A percentile compares a stretch with the other conserved stretches of the same genome.
Conservation (phyloP, 2,888 invertebrate genomes). For the Plagodis pulveraria region DNA sequence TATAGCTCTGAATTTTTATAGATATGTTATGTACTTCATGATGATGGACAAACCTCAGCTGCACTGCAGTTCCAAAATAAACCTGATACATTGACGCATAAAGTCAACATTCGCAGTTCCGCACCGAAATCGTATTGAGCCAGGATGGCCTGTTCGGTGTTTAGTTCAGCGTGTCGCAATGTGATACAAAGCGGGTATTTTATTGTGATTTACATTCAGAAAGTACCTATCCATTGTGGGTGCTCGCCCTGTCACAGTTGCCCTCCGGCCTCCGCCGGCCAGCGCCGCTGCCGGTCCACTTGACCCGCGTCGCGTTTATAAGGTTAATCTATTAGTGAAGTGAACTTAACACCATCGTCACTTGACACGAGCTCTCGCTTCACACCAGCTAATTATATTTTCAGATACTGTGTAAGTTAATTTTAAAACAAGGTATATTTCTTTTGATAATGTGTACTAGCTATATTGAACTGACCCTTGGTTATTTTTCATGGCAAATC, state of each 20-base stretch:
- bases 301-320: conserved; percentile 49
- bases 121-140: conserved; percentile 48
- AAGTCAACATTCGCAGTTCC: conserved; percentile 49
- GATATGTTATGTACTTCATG: too few species aligned
- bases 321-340: conserved; percentile 47
- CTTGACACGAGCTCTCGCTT: conserved; percentile 23
- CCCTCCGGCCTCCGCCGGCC: conserved; percentile 67
- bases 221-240: conserved; percentile 69
- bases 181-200: conserved; percentile 79
- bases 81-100: conserved; percentile 32
- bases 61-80: conserved; percentile 1
- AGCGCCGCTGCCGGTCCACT: conserved; percentile 59
- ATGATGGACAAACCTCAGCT: neutral
- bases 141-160: conserved; percentile 67
- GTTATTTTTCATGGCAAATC: conserved; percentile 5
- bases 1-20: too few species aligned
- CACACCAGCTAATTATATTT: conserved; percentile 8
- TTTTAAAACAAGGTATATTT: too few species aligned
- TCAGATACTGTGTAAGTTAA: conserved; percentile 16
- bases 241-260: conserved; percentile 76
- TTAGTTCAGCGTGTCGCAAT: conserved; percentile 80
- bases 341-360: conserved; percentile 32
- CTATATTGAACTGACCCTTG: neutral
- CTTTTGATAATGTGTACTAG: too few species aligned
- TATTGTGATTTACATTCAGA: conserved; percentile 82